A percentile compares a stretch with the other conserved stretches of the same genome.
Conservation (phyloP, 2,113 vertebrate genomes). For the Thamnaconus septentrionalis region DNA sequence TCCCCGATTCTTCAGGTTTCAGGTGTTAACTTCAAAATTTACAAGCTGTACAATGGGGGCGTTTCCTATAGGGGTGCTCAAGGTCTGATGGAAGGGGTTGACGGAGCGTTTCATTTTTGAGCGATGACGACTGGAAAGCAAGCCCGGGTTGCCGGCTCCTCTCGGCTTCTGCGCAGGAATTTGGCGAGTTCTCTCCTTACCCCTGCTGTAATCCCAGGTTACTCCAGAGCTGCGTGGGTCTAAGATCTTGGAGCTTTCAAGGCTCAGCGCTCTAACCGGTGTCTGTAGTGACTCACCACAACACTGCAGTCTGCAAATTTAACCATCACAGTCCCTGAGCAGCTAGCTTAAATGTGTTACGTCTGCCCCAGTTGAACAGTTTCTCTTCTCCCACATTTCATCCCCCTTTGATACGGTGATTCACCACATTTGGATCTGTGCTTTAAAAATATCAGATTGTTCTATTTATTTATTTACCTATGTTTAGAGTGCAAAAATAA, state of each 20-base stretch:
- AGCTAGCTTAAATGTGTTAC: conserved; percentile 43
- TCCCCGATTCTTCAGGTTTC: conserved; percentile 1
- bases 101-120: conserved; percentile 4
- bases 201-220: conserved; percentile 43
- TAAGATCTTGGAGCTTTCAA: conserved; percentile 34
- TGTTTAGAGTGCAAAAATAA: no score
- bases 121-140: not conserved
- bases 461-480: not conserved
- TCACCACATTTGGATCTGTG: conserved; percentile 24
- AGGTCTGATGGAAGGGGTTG: not conserved
- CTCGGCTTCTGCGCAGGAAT: conserved; percentile 7
- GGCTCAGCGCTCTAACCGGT: conserved; percentile 45
- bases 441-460: conserved; percentile 20
- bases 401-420: conserved; percentile 30
- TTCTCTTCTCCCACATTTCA: conserved; percentile 38
- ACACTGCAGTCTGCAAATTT: conserved; percentile 39
- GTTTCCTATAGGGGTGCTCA: not conserved
- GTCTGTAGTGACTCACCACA: conserved; percentile 50
- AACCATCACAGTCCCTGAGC: conserved; percentile 48
- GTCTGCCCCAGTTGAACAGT: conserved; percentile 43
- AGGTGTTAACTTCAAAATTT: conserved; percentile 6
- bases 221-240: conserved; percentile 36
- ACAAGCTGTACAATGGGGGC: not conserved
- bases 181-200: conserved; percentile 10
- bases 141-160: conserved; percentile 9